Percentiles rank a stretch among this genome's conserved stretches.
Conservation (phyloP, 2,888 invertebrate genomes). For the Cheilosia pagana region DNA sequence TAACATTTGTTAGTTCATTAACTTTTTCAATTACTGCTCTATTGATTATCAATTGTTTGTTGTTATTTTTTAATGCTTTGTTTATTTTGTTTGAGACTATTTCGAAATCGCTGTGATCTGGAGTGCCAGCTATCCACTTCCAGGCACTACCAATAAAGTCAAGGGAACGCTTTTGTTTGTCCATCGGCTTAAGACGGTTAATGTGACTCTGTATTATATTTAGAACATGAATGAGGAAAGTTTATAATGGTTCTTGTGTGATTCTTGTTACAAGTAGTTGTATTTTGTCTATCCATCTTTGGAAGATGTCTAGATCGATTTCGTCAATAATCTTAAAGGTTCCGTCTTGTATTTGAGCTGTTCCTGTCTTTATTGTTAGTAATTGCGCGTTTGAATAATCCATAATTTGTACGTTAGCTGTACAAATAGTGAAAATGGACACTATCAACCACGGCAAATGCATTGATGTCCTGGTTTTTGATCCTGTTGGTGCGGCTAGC, state of each 20-base stretch:
- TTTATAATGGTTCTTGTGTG: background rate
- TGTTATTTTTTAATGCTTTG: background rate
- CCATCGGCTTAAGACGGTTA: background rate
- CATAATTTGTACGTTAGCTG: too few species aligned
- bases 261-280: background rate
- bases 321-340: background rate
- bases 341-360: too few species aligned
- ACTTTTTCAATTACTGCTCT: background rate
- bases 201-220: background rate
- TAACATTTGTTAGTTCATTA: too few species aligned
- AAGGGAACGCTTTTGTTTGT: constrained; percentile 1
- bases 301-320: background rate
- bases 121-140: constrained; percentile 10
- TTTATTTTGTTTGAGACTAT: background rate
- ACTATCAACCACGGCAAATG: too few species aligned
- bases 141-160: constrained; percentile 17
- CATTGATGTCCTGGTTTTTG: too few species aligned
- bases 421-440: background rate
- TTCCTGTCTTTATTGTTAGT: background rate
- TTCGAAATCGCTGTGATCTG: constrained; percentile 4
- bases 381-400: background rate
- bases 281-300: background rate
- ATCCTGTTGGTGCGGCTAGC: too few species aligned
- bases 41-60: background rate
- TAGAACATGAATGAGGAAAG: background rate